These are phyloP conservation scores for Lichenostomus cassidix DNA, from an alignment of 2,113 vertebrate species.

Conservation along the genomic window DNA sequence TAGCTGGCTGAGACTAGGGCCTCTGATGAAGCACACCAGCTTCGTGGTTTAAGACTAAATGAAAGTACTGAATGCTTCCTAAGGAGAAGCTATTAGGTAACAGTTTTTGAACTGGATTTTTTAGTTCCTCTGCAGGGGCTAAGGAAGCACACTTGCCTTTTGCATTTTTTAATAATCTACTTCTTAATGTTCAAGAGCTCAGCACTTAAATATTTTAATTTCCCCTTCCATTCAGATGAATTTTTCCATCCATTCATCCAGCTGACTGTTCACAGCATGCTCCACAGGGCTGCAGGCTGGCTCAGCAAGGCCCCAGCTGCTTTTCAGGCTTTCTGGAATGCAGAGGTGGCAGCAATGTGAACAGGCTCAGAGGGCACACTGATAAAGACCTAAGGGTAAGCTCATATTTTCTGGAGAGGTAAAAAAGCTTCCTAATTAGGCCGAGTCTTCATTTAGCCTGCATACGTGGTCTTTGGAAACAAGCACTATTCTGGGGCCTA, in stretches of 20 bases:
- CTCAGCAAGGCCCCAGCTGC: background rate
- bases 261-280: background rate
- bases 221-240: background rate
- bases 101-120: background rate
- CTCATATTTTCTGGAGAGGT: background rate
- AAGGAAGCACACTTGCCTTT: background rate
- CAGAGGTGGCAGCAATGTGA: background rate
- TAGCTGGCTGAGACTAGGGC: conserved; percentile 14
- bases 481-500: background rate
- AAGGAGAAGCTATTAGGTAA: background rate
- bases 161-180: background rate
- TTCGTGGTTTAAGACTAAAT: conserved; percentile 32
- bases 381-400: background rate
- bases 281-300: background rate
- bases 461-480: background rate
- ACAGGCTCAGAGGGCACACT: background rate
- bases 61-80: conserved; percentile 7
- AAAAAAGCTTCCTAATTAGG: background rate
- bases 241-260: background rate
- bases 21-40: conserved; percentile 20
- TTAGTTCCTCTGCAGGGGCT: background rate
- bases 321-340: background rate
- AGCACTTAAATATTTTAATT: conserved; percentile 2
- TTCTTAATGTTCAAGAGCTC: background rate
- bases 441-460: background rate